Conservation (phyloP, 1,140 invertebrate species). For the Scaptodrosophila lebanonensis region DNA sequence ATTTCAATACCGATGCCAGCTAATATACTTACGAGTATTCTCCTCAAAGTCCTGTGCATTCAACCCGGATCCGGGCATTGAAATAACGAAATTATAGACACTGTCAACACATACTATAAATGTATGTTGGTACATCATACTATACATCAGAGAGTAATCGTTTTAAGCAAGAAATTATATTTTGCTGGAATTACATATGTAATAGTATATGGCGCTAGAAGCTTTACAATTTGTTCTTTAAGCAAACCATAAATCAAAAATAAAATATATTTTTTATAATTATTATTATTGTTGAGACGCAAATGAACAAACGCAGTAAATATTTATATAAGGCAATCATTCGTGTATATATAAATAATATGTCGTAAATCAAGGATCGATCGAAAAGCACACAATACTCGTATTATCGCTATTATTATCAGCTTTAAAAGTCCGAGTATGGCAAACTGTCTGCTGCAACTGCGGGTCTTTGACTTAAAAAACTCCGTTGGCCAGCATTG, state of each 20-base stretch:
- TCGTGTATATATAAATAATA: slow-evolving; percentile 2
- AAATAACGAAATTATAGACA: no score
- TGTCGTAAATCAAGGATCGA: slow-evolving; percentile 43
- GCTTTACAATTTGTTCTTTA: no score
- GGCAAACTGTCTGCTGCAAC: slow-evolving; percentile 26
- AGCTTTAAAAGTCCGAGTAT: slow-evolving; percentile 55
- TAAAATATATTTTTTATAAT: slow-evolving; percentile 15
- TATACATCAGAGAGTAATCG: no score
- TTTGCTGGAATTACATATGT: no score
- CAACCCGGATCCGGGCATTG: no score
- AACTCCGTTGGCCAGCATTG: neutral
- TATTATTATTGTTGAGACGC: slow-evolving; percentile 43
- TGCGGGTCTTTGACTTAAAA: neutral
- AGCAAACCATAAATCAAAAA: neutral
- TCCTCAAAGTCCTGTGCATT: no score
- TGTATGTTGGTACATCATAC: no score
- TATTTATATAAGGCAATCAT: slow-evolving; percentile 13
- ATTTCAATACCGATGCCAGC: no score
- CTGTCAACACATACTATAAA: no score
- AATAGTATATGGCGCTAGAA: no score
- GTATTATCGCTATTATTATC: neutral
- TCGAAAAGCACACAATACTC: slow-evolving; percentile 7
- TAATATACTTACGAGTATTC: no score
- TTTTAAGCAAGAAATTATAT: no score
- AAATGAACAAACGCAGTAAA: slow-evolving; percentile 52